Evolutionary conservation across 1,140 invertebrate genomes (phyloP), one percentile per base, ranked within the genome.

Genomic region (Leptinotarsa defecta): DNA sequence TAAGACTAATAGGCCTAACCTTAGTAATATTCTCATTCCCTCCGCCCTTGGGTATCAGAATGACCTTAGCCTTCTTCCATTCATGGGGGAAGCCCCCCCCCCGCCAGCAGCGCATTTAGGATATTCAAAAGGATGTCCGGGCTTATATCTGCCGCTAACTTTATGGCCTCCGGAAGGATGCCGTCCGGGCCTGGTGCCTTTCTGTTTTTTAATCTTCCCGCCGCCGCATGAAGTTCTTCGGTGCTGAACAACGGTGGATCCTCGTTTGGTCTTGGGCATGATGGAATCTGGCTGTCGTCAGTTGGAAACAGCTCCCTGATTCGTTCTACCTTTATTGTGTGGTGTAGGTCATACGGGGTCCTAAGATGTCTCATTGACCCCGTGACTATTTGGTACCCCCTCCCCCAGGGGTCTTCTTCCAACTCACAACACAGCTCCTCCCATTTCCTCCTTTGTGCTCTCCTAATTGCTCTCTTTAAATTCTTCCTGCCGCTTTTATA

Each of bases 301-400:
- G 63, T 20, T 64, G 63, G 63, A 22, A 64, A 64, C 11, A 64
- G 63, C 63, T 64, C n/a, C 19, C 19, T 64, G 13, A 64, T 22
- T 64, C 1, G 22, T 22, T 64, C 63, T 20, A 19, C 19, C 6
- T 64, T 64, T 20, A 0, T 20, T 20, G 63, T 17, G 3, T 64
- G 20, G 20, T 64, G 63, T 13, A 19, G 2, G 2, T 64, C 63
- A 19, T 64, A 64, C 0, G 63, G 19, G n/a, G 15, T 13, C 17
- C 17, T 15, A 13, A 64, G 19, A 0, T 64, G 19, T 64, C 19
- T 64, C 13, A 64, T 64, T 1, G n/a, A 13, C 63, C 63, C 63
- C 0, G 63, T 64, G 13, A 64, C 63, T 24, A 64, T 64, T 24
- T 24, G 63, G 6, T 64, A 64, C 13, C 13, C 63, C 63, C 19